Evolutionary conservation across 35 echinoderm and acorn worm genomes (phyloP), one percentile per base, ranked within the genome.

Genomic region (Ptychodera flava): DNA sequence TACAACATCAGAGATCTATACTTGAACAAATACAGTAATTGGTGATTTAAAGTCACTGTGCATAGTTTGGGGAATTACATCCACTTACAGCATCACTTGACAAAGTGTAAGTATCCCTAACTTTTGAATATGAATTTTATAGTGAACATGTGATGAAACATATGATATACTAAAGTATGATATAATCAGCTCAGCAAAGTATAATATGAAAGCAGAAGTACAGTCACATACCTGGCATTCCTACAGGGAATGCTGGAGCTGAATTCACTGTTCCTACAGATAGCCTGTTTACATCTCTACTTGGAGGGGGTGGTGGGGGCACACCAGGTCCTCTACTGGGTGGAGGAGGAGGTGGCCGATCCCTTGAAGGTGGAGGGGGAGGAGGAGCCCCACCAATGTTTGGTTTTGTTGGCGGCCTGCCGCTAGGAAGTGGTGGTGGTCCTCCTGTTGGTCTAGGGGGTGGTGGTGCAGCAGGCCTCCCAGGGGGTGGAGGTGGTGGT

Each of bases 401-500:
- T 37, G 88, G 88, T 37, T 79, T 79, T 0, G 84, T 31, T 14
- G 33, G 31, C 15, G 36, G 31, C 22, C 32, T 77, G 32, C 36
- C 33, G 16, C 32, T 35, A 83, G 82, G 35, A 14, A 36, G 33
- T 31, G 82, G 28, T 36, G 82, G 37, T 31, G 37, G 33, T 83
- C 33, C 37, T 37, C 82, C 37, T 36, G 82, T 30, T 83, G 35
- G 35, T 83, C 38, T 82, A 36, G 82, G 89, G 27, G 89, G 89
- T 45, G 89, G 89, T 27, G 84, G 84, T 15, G 83, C 53, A 37
- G 77, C 84, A 80, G 28, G 14, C 29, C 83, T 79, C 28, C 77
- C 32, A 35, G 76, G 85, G 78, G 94, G 95, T 45, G 92, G 91
- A 31, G 89, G 77, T 37, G 85, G 88, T 37, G 92, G 91, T 28